A percentile compares a stretch with the other conserved stretches of the same genome.
These are phyloP conservation scores for Heliconius melpomene DNA, from an alignment of 1,140 invertebrate species.

Conservation along the genomic window DNA sequence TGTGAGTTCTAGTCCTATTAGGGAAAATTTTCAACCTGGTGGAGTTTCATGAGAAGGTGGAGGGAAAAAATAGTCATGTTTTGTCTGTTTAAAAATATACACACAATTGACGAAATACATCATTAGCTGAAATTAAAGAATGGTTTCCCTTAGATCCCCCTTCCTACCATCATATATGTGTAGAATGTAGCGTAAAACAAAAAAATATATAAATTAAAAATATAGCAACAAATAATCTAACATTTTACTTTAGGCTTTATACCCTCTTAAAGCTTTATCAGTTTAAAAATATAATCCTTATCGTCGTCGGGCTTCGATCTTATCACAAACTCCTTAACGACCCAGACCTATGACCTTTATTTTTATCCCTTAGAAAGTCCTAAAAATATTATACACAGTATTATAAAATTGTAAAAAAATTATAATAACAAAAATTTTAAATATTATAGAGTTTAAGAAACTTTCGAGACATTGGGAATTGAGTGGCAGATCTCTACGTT, in stretches of 20 bases:
- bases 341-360: background rate
- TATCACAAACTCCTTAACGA: constrained; percentile 1
- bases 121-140: too few relatives aligned
- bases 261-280: background rate
- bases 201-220: background rate
- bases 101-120: too few relatives aligned
- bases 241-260: background rate
- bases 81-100: too few relatives aligned
- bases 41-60: too few relatives aligned
- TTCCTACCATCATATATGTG: too few relatives aligned
- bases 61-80: too few relatives aligned
- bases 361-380: background rate
- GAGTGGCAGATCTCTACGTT: too few relatives aligned
- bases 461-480: too few relatives aligned
- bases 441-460: background rate
- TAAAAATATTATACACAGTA: background rate
- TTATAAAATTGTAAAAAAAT: background rate
- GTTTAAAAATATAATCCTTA: background rate
- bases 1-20: too few relatives aligned
- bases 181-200: background rate
- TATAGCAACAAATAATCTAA: background rate
- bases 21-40: too few relatives aligned
- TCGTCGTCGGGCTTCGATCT: background rate
- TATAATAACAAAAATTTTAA: background rate
- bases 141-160: too few relatives aligned